Evolutionary conservation across 30 jellyfish, hydroid and myxozoan species (phyloP).

Genomic region (Cassiopea andromeda): DNA sequence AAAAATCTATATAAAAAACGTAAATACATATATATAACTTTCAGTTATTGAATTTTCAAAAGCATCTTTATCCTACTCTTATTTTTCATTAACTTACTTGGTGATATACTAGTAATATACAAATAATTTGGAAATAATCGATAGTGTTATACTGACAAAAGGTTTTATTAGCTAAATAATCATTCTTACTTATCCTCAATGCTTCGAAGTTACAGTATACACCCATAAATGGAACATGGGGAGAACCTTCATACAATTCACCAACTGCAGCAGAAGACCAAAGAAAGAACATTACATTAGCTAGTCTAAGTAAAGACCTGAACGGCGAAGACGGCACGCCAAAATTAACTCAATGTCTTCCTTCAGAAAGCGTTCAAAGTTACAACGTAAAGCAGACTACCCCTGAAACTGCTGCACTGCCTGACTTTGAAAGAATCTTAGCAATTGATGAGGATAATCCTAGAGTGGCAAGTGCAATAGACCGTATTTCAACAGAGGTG

Average conservation of each 20-base stretch:
- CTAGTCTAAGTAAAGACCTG: not conserved
- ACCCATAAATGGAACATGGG: not conserved
- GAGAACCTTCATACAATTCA: not conserved
- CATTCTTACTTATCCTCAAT: not conserved
- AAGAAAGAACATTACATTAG: not conserved
- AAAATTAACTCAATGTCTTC: not conserved
- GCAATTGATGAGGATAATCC: not conserved
- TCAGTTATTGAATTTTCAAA: too few species aligned
- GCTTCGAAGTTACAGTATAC: not conserved
- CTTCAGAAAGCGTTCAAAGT: not conserved
- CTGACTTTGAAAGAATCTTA: not conserved
- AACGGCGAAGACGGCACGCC: not conserved
- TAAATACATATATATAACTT: too few species aligned
- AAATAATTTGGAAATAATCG: too few species aligned
- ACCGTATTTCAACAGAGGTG: not conserved
- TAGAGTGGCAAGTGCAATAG: not conserved
- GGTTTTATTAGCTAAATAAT: too few species aligned
- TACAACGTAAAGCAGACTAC: slow-evolving; percentile 2
- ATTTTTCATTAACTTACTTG: too few species aligned
- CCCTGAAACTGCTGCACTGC: not conserved
- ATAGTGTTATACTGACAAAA: too few species aligned
- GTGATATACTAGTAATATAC: too few species aligned
- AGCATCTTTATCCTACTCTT: too few species aligned
- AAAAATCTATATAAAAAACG: too few species aligned
- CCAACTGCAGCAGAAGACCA: not conserved